phyloP scores from a whole-genome alignment of 2,113 vertebrate genomes.

The Ginglymostoma cirratum region DNA sequence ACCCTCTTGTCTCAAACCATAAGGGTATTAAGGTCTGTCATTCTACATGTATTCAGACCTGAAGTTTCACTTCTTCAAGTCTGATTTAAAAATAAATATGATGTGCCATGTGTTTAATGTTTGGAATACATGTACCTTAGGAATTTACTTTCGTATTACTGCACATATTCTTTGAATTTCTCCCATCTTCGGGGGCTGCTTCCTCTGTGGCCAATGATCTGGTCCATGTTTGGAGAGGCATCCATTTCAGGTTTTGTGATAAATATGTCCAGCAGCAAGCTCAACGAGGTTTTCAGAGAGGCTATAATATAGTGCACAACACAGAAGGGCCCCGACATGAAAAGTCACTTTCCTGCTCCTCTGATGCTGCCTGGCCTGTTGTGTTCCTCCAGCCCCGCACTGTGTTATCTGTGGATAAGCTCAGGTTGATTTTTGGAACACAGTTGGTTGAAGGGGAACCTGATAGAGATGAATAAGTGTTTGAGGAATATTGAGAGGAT shows the following conservation, averaged over 20 bases:
- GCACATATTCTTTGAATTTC: background rate
- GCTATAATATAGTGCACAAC: background rate
- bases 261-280: background rate
- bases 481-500: too few relatives aligned
- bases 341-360: too few relatives aligned
- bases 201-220: background rate
- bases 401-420: too few relatives aligned
- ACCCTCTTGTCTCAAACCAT: background rate
- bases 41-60: background rate
- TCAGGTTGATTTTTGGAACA: too few relatives aligned
- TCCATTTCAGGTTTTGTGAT: background rate
- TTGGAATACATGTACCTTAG: background rate
- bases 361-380: too few relatives aligned
- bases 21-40: background rate
- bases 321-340: background rate
- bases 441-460: too few relatives aligned
- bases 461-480: too few relatives aligned
- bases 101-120: background rate
- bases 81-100: constrained; percentile 18
- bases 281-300: background rate
- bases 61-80: constrained; percentile 18
- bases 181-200: background rate
- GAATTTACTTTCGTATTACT: background rate
- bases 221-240: background rate
- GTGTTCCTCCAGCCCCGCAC: too few relatives aligned